A percentile compares a stretch with the other conserved stretches of the same genome.
These are phyloP conservation scores for Baccha elongata DNA, from an alignment of 2,888 invertebrate species.

Conservation along the genomic window DNA sequence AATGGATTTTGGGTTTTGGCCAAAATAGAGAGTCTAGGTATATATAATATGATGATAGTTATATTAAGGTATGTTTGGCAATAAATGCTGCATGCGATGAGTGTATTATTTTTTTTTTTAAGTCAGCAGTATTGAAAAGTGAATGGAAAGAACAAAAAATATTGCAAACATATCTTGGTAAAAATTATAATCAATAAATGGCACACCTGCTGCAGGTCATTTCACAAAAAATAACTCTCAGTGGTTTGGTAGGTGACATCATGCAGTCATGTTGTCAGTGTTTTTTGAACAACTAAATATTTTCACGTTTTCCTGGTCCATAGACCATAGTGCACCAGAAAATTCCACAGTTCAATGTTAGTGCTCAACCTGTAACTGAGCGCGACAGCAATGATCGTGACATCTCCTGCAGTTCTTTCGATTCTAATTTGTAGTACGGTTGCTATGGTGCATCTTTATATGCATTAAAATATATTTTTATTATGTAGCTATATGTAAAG, in stretches of 20 bases:
- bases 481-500: too few species aligned
- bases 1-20: conserved; percentile 71
- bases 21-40: conserved; percentile 38
- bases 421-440: conserved; percentile 59
- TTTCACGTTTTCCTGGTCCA: conserved; percentile 61
- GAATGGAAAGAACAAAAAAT: not conserved
- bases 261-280: conserved; percentile 26
- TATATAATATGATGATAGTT: not conserved
- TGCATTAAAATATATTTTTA: too few species aligned
- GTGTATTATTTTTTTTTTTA: conserved; percentile 15
- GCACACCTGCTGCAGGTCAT: conserved; percentile 57
- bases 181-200: conserved; percentile 29
- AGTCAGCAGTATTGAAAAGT: not conserved
- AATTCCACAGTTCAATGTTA: conserved; percentile 43
- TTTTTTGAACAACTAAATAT: conserved; percentile 17
- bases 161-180: not conserved
- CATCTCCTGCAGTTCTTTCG: conserved; percentile 56
- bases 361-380: conserved; percentile 46
- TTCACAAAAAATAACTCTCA: not conserved
- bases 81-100: conserved; percentile 60
- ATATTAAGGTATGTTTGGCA: conserved; percentile 25
- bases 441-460: conserved; percentile 14
- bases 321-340: conserved; percentile 61
- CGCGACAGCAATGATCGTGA: conserved; percentile 64
- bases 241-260: conserved; percentile 48